Percentiles rank a stretch among this genome's conserved stretches.
Conservation (phyloP, 2,113 vertebrate genomes). For the Oophaga pumilio region DNA sequence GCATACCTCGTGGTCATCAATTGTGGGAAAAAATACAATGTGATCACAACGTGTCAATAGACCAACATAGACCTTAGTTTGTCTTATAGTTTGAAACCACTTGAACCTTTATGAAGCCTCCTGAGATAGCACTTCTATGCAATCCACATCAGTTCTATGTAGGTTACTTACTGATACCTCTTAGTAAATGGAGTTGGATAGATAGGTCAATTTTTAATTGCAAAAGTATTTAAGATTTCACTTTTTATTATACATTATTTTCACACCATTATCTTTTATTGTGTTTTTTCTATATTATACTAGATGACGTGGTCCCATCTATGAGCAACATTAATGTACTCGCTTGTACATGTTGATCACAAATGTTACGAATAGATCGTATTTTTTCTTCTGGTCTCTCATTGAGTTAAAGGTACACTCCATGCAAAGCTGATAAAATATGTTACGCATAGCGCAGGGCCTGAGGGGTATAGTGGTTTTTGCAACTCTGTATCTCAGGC, state of each 20-base stretch:
- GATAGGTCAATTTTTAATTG: not conserved
- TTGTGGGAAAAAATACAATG: not conserved
- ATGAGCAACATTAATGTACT: not conserved
- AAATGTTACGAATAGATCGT: too few species aligned
- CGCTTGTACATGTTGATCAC: not conserved
- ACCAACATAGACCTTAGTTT: not conserved
- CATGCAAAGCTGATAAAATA: too few species aligned
- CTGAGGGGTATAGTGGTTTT: too few species aligned
- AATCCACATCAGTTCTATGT: too few species aligned
- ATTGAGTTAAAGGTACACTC: too few species aligned
- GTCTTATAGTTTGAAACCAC: not conserved
- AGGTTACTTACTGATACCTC: not conserved
- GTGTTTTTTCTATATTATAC: not conserved
- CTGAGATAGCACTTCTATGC: not conserved
- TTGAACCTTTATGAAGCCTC: not conserved
- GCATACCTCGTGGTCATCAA: not conserved
- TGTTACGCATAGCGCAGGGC: too few species aligned
- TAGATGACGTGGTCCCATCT: not conserved
- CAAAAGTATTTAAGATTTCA: not conserved
- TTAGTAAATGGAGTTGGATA: not conserved
- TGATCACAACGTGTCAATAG: not conserved
- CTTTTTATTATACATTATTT: not conserved
- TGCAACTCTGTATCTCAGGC: too few species aligned
- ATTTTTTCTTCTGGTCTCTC: too few species aligned
- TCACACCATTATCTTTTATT: not conserved